phyloP scores from a whole-genome alignment of 2,113 vertebrate species.

The Prinia subflava region DNA sequence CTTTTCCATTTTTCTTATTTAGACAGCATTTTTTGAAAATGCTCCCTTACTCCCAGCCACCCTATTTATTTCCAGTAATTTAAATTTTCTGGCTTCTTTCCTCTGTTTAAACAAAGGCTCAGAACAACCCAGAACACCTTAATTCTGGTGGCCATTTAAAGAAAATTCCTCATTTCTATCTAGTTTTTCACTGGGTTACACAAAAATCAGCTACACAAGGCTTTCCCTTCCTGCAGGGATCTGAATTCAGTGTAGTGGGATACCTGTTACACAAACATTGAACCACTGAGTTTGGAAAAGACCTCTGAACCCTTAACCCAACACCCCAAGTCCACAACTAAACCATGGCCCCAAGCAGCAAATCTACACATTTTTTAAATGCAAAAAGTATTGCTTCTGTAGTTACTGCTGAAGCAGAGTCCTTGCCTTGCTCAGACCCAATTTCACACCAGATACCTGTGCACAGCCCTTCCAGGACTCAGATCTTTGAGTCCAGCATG shows the following conservation, averaged over 20 bases:
- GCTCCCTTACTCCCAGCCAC: not conserved
- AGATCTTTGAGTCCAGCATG: not conserved
- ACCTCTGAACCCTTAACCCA: not conserved
- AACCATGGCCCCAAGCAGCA: not conserved
- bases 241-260: not conserved
- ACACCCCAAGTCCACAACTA: not conserved
- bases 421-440: not conserved
- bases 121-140: not conserved
- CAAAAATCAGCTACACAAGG: not conserved
- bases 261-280: rapidly evolving
- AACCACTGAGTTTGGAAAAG: not conserved
- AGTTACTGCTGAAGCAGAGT: not conserved
- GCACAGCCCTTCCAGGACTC: not conserved
- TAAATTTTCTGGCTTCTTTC: not conserved
- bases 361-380: not conserved
- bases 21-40: not conserved
- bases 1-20: not conserved
- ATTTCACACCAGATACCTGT: not conserved
- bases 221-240: not conserved
- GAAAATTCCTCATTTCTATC: not conserved
- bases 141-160: not conserved
- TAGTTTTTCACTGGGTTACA: not conserved
- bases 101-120: not conserved
- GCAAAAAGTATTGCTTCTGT: not conserved
- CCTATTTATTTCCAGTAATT: not conserved